Base-by-base conservation (phyloP, 2,113 vertebrate species). In the Equus przewalskii region DNA sequence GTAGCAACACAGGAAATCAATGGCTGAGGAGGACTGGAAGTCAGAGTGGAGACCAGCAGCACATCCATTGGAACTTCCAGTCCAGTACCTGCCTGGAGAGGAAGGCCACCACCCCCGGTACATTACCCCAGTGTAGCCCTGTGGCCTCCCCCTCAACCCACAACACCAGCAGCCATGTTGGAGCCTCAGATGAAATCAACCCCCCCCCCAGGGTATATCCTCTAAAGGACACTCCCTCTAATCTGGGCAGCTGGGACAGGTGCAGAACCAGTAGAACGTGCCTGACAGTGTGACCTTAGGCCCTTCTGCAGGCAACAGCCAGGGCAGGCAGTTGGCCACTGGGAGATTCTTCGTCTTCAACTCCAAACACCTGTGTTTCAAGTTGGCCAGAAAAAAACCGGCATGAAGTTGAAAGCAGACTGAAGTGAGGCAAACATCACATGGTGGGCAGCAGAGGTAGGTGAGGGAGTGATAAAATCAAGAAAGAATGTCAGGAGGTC, bases 1-100 rank as follows among this genome's bases (percentile, higher is more conserved):
- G 75, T 73, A n/a, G 15, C 1, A 18, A 67, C 13, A 30, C 46
- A 9, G 60, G 22, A 46, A 44, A 78, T 78, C 22, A 36, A 44
- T 28, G 6, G 33, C 5, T 26, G 0, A 28, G 5, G 33, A 62
- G 18, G 44, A 54, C 0, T 21, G 41, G 7, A 12, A 62, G 12
- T 54, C 70, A 62, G 12, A 33, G 22, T 5, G 21, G 26, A 90
- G 72, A 54, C 15, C 18, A 36, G 70, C 11, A 36, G 10, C 28
- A 21, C 7, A 56, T 18, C 3, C 6, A 14, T 28, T 28, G 36
- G 10, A n/a, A 12, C 5, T 30, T 1, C 19, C 8, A 70, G 64
- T 64, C 18, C 6, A 10, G 12, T 64, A 7, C 1, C 72, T 49
- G 28, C 64, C 14, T 36, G 14, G 22, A 78, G 21, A n/a, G 28